Evolutionary conservation across 2,888 invertebrate species (phyloP).

Genomic region (Chymomyza amoena): DNA sequence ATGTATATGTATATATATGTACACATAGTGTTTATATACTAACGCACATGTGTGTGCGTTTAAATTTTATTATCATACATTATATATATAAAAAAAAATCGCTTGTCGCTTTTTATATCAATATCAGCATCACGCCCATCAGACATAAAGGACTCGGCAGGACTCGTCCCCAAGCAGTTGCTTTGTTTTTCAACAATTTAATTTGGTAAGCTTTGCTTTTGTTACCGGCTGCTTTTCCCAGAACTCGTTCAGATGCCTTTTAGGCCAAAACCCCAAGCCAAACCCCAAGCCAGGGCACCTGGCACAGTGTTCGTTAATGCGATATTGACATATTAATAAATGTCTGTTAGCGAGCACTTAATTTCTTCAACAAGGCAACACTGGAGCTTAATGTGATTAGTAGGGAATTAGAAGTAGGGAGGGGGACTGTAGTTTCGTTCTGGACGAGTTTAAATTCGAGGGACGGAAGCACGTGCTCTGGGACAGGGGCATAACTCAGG

Average conservation of each 20-base stretch:
- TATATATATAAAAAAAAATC: background rate
- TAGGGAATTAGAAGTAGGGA: background rate
- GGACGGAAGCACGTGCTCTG: no score
- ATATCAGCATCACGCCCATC: conserved; percentile 24
- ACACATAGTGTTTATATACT: background rate
- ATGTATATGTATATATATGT: no score
- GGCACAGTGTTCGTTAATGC: background rate
- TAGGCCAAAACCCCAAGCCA: background rate
- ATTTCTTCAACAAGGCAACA: conserved; percentile 32
- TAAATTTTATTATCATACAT: conserved; percentile 19
- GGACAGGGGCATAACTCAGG: no score
- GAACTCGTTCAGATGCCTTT: conserved; percentile 5
- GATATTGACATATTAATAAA: conserved; percentile 69
- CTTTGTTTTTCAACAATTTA: conserved; percentile 34
- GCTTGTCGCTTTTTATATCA: conserved; percentile 19
- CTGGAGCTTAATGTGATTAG: conserved; percentile 66
- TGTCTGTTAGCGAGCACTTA: conserved; percentile 21
- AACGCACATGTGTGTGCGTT: background rate
- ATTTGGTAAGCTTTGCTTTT: conserved; percentile 17
- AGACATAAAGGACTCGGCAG: no score
- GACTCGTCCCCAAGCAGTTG: conserved; percentile 5
- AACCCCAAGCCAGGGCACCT: background rate
- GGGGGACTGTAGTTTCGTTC: background rate
- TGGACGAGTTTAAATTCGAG: background rate
- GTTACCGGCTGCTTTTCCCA: conserved; percentile 9